phyloP scores from a whole-genome alignment of 92 coral and sea anemone species.

The Umimayanthus chanpuru region DNA sequence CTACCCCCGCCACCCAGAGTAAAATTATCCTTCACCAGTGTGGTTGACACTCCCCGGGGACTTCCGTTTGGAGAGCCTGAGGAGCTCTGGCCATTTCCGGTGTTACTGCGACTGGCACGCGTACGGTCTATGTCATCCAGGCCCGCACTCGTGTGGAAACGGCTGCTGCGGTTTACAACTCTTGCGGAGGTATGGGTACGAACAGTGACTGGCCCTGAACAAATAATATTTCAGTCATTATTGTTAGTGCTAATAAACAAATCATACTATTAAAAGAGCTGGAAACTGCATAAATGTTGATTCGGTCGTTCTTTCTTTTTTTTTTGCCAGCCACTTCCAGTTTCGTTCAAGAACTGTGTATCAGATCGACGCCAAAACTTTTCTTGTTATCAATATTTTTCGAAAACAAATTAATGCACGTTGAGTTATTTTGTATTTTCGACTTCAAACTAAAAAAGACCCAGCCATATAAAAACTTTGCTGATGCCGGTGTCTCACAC shows the following conservation, averaged over 20 bases:
- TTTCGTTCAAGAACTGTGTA: too few relatives aligned
- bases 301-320: too few relatives aligned
- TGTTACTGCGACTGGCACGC: conserved; percentile 76
- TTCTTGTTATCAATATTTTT: too few relatives aligned
- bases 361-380: too few relatives aligned
- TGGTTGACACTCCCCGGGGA: conserved; percentile 68
- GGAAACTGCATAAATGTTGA: too few relatives aligned
- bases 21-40: conserved; percentile 74
- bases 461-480: too few relatives aligned
- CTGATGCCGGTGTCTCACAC: too few relatives aligned
- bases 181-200: conserved; percentile 95
- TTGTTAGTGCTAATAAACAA: background rate
- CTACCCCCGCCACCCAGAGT: conserved; percentile 71
- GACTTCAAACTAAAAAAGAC: too few relatives aligned
- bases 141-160: conserved; percentile 99
- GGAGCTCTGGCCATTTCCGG: conserved; percentile 52
- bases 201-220: conserved; percentile 83
- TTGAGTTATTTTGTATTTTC: too few relatives aligned
- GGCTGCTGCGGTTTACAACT: conserved; percentile 97
- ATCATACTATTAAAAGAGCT: too few relatives aligned
- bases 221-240: background rate
- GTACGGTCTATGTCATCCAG: conserved; percentile 88
- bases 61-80: conserved; percentile 91
- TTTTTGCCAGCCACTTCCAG: too few relatives aligned
- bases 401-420: too few relatives aligned